Evolutionary conservation across 2,797 vertebrate genomes (phyloP).

Genomic region (Thamnophis elegans): DNA sequence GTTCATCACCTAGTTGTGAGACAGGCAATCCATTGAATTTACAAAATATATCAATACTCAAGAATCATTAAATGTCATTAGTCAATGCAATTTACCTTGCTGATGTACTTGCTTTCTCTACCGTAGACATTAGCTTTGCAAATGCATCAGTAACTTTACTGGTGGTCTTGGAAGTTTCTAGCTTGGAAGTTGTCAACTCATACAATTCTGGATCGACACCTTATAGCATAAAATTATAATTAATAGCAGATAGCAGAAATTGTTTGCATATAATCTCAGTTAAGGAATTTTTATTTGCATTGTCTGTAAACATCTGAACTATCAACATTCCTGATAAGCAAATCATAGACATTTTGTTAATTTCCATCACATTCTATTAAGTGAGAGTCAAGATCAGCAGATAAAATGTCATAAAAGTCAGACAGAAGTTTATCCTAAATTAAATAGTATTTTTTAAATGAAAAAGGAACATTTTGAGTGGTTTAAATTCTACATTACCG

Average conservation of each 20-base stretch:
- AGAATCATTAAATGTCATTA: background rate
- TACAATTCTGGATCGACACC: constrained; percentile 92
- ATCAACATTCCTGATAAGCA: constrained; percentile 4
- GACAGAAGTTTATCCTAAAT: background rate
- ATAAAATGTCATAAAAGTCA: constrained; percentile 37
- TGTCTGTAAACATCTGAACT: constrained; percentile 79
- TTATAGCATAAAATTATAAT: constrained; percentile 78
- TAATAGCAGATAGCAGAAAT: constrained; percentile 63
- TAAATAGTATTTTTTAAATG: background rate
- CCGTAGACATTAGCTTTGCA: constrained; percentile 85
- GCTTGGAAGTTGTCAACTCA: constrained; percentile 86
- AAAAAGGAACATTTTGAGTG: background rate
- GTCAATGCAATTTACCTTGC: constrained; percentile 74
- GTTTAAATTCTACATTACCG: background rate
- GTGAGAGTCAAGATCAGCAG: constrained; percentile 16
- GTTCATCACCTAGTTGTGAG: background rate
- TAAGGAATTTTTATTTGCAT: constrained; percentile 54
- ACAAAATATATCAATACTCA: background rate
- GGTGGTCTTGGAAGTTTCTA: constrained; percentile 75
- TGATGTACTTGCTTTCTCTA: constrained; percentile 82
- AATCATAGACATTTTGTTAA: background rate
- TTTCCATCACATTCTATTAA: constrained; percentile 9
- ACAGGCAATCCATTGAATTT: background rate
- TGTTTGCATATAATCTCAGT: constrained; percentile 49
- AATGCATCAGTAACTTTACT: constrained; percentile 81